Conservation (phyloP, 2,888 invertebrate species). For the Ichneumoninae sp. region DNA sequence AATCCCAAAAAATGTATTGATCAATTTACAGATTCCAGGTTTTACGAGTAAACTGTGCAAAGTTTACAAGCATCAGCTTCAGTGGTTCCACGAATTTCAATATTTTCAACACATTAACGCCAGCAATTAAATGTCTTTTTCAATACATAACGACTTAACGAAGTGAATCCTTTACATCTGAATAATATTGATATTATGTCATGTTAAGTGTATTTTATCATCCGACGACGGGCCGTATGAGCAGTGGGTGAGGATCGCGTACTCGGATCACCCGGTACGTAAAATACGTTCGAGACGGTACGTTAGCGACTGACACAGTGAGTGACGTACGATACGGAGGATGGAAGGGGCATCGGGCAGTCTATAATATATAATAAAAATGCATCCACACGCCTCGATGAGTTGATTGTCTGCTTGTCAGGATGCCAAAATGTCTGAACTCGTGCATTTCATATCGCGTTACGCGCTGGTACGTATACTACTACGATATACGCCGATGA, state of each 20-base stretch:
- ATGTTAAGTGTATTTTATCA: neutral
- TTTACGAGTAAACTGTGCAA: neutral
- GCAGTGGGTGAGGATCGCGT: conserved; percentile 39
- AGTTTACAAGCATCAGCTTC: neutral
- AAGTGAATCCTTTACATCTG: neutral
- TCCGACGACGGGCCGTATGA: neutral
- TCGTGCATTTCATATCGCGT: conserved; percentile 83
- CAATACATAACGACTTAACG: neutral
- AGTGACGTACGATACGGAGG: conserved; percentile 72
- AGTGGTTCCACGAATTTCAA: neutral
- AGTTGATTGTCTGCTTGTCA: conserved; percentile 85
- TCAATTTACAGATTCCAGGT: neutral
- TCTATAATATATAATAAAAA: conserved; percentile 85
- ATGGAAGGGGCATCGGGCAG: conserved; percentile 82
- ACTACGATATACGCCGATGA: conserved; percentile 34
- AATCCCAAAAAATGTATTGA: neutral
- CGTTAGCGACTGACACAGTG: conserved; percentile 82
- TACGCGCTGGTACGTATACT: conserved; percentile 78
- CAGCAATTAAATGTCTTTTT: neutral
- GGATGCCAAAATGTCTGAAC: conserved; percentile 84
- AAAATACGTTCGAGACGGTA: conserved; percentile 84
- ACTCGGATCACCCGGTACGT: conserved; percentile 81
- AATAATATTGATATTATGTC: neutral
- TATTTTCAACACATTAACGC: neutral
- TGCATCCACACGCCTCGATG: conserved; percentile 84